Base-by-base conservation (phyloP, 1,140 invertebrate genomes). In the Drosophila bocqueti region DNA sequence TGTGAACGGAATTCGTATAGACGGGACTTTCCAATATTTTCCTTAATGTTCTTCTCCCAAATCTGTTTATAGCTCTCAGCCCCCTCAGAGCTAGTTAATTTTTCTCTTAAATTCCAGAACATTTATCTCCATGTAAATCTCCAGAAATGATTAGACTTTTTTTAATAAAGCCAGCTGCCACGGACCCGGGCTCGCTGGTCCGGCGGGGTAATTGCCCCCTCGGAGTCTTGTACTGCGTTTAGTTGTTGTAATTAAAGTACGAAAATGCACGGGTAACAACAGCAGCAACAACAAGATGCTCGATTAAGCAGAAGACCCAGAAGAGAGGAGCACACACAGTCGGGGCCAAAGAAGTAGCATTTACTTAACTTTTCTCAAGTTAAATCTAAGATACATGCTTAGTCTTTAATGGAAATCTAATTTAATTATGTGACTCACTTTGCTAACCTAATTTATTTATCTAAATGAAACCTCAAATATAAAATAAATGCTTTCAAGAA, bases 241-340 rank as follows among this genome's bases (percentile, higher is more conserved):
- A 78, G 84, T 78, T 87, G 81, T 83, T 80, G 84, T 89, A 87
- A 87, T 87, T 89, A 87, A 89, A 87, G 83, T 89, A 81, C 83
- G 72, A 78, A 81, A 87, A 89, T 87, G 76, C 62, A 83, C 80
- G 80, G 66, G 78, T 80, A 54, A 73, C 59, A 59, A 75, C 57
- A 57, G 58, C 46, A 57, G 67, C 54, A 63, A 47, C 49, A 74
- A 76, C 42, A 77, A 50, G 65, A 69, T 57, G 45, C 24, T 63
- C 49, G 69, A 72, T 73, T 73, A 72, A 42, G 36, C 24, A 24
- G 26, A 29, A 58, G 36, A 24, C 29, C 38, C 4, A 43, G 13
- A 34, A 42, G 52, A 18, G 45, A 58, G 36, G 65, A 50, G 50
- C 15, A 11, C 4, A 11, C 9, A 66, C 40, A 46, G 40, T n/a